Evolutionary conservation across 2,888 invertebrate genomes (phyloP).

Genomic region (Parthenolecanium corni): DNA sequence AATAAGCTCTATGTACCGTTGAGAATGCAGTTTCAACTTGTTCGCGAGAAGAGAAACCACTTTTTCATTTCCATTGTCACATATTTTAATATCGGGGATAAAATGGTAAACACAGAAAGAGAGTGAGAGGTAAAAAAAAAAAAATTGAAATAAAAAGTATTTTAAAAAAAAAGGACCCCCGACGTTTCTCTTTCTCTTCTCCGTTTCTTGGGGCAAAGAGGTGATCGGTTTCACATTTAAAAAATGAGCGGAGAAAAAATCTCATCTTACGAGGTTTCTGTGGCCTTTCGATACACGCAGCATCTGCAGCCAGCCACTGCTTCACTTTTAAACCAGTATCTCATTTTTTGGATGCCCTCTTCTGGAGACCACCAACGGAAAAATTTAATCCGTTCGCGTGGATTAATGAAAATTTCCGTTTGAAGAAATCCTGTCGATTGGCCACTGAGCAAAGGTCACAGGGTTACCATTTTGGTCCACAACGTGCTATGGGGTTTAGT

Average conservation of each 20-base stretch:
- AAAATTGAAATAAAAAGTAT: no score
- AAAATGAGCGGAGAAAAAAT: neutral
- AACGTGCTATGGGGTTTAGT: no score
- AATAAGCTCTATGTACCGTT: no score
- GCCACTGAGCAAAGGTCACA: no score
- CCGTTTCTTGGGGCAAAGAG: no score
- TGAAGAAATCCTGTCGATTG: no score
- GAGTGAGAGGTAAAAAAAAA: no score
- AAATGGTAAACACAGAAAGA: neutral
- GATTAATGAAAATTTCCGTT: neutral
- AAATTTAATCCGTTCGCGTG: conserved; percentile 15
- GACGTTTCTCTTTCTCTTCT: no score
- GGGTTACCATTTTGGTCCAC: no score
- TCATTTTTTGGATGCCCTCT: neutral
- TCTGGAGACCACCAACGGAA: conserved; percentile 24
- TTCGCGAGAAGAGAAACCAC: conserved; percentile 23
- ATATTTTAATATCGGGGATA: conserved; percentile 15
- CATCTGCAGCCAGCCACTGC: neutral
- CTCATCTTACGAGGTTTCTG: conserved; percentile 7
- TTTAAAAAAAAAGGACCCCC: no score
- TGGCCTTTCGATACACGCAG: neutral
- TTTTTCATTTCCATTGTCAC: conserved; percentile 1
- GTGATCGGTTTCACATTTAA: no score
- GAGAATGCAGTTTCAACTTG: conserved; percentile 21
- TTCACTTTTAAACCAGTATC: neutral